phyloP scores from a whole-genome alignment of 92 coral and sea anemone genomes.

The Palythoa caribaeorum region DNA sequence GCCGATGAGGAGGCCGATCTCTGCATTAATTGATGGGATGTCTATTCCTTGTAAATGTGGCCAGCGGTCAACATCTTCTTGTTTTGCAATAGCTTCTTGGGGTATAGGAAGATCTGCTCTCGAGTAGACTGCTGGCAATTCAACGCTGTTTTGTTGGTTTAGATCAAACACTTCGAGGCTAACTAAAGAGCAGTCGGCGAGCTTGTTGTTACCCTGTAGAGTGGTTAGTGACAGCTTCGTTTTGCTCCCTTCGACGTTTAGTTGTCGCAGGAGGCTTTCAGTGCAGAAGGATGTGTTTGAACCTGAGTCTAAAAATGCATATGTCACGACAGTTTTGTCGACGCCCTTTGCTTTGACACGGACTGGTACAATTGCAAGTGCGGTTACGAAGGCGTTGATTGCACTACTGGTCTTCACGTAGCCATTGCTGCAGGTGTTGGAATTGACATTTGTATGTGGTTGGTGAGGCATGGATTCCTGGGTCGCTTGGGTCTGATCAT shows the following conservation, averaged over 20 bases:
- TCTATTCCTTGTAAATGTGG: too few species aligned
- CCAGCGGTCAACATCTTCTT: too few species aligned
- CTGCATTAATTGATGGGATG: too few species aligned
- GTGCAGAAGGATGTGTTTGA: conserved; percentile 54
- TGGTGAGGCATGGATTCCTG: not conserved
- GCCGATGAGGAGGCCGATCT: too few species aligned
- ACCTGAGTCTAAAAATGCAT: conserved; percentile 49
- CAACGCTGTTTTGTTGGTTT: not conserved
- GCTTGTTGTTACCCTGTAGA: not conserved
- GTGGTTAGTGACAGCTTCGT: conserved; percentile 48
- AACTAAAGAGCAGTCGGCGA: conserved; percentile 4
- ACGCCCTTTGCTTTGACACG: conserved; percentile 45
- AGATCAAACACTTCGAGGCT: conserved; percentile 38
- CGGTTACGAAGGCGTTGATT: not conserved
- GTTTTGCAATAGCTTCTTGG: conserved; percentile 1
- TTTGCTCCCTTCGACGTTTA: not conserved
- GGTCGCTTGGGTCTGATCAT: too few species aligned
- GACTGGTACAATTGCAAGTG: conserved; percentile 50
- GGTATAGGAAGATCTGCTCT: conserved; percentile 23
- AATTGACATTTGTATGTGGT: not conserved
- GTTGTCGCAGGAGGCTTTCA: conserved; percentile 12
- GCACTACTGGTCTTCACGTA: not conserved
- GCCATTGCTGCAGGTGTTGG: not conserved
- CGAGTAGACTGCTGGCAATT: not conserved
- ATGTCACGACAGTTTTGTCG: conserved; percentile 33